A percentile compares a stretch with the other conserved stretches of the same genome.
phyloP scores from a whole-genome alignment of 2,888 invertebrate species.

The Machimus atricapillus region DNA sequence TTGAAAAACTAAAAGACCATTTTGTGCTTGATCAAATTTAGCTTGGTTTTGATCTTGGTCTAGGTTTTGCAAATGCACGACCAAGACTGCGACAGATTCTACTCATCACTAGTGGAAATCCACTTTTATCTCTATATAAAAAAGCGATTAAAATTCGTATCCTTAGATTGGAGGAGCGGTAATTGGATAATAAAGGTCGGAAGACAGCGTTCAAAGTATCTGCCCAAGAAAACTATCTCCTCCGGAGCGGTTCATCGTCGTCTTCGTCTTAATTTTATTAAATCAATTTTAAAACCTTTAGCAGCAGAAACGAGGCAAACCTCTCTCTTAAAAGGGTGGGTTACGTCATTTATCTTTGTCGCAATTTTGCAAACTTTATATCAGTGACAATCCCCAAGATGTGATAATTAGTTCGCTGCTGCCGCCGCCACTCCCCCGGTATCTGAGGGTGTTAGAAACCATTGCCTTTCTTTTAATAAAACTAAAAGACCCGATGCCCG shows the following conservation, averaged over 20 bases:
- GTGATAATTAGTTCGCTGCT: neutral
- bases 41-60: neutral
- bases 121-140: neutral
- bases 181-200: neutral
- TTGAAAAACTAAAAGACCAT: no score
- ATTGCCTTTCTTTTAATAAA: constrained; percentile 4
- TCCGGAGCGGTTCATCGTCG: neutral
- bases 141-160: neutral
- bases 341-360: neutral
- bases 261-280: neutral
- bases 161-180: neutral
- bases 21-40: no score
- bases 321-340: neutral
- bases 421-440: neutral
- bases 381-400: constrained; percentile 11
- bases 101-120: neutral
- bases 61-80: no score
- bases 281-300: neutral
- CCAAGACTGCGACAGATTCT: no score
- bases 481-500: constrained; percentile 15
- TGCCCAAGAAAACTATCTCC: neutral
- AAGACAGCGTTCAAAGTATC: neutral
- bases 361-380: neutral
- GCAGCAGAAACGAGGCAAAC: neutral
- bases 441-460: constrained; percentile 1